Evolutionary conservation across 1,140 invertebrate species (phyloP), one percentile per base, ranked within the genome.

Genomic region (Leptinotarsa defecta): DNA sequence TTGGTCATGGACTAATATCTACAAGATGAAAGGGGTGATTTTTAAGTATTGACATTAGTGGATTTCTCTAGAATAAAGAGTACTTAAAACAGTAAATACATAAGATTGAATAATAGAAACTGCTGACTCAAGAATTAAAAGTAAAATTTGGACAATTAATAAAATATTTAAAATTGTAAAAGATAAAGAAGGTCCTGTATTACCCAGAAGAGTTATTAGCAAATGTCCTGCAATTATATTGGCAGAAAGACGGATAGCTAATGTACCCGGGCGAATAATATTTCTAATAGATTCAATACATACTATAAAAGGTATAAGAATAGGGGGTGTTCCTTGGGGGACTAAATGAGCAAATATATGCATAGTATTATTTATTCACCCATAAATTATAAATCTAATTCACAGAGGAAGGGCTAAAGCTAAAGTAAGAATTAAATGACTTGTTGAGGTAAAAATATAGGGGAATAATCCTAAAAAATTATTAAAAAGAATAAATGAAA

Each of bases 191-290:
- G 77, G 64, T 73, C 83, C 82, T 65, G 84, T 85, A 77, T 85
- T 86, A 75, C 88, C 86, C 81, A 89, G 81, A 79, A 90, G 82
- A 27, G 87, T 87, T 83, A 86, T 52, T 24, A 91, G 78, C 83
- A 92, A 83, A 82, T 91, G 91, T 0, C 90, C 91, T 13, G 90
- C 90, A 86, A 91, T 91, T 89, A 92, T 91, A 88, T 92, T 91
- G 49, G 91, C 91, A 13, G 88, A 87, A 86, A 92, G 82, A 75
- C 90, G 91, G 70, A 92, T 86, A 27, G 88, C 87, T 86, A 92
- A 85, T 2, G 90, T 92, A 81, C 86, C 81, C 4, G 90, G 91
- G 3, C 89, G 90, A 86, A 92, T 92, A 64, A 89, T 64, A 86
- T 88, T 88, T 80, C 88, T 90, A 86, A 90, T 89, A 67, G 86